Evolutionary conservation across 1,140 invertebrate genomes (phyloP).

Genomic region (Drosophila serrata): DNA sequence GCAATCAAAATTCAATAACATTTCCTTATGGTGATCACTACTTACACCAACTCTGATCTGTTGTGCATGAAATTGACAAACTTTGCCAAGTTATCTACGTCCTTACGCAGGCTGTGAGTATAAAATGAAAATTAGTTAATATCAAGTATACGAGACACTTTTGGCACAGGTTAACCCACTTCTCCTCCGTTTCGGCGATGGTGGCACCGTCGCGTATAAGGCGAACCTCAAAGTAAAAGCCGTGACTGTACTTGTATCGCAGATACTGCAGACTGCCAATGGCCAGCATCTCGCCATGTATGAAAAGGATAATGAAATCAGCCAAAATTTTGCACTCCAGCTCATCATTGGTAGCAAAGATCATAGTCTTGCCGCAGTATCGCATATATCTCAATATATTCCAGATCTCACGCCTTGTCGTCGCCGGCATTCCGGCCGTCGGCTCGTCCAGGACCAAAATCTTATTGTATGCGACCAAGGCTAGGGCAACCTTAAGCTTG

Average conservation of each 20-base stretch:
- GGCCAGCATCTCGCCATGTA: slow-evolving; percentile 92
- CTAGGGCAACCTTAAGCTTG: slow-evolving; percentile 69
- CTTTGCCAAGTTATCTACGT: slow-evolving; percentile 70
- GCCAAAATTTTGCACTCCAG: slow-evolving; percentile 97
- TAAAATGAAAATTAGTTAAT: background rate
- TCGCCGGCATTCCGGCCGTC: slow-evolving; percentile 64
- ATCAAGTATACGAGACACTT: background rate
- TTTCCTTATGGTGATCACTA: background rate
- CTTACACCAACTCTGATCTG: slow-evolving; percentile 73
- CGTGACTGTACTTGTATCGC: slow-evolving; percentile 70
- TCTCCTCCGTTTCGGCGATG: slow-evolving; percentile 56
- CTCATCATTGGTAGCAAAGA: slow-evolving; percentile 98
- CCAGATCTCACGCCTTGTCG: slow-evolving; percentile 72
- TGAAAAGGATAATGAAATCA: slow-evolving; percentile 96
- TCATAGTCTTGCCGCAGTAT: slow-evolving; percentile 89
- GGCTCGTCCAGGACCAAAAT: slow-evolving; percentile 74
- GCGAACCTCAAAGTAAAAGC: slow-evolving; percentile 74
- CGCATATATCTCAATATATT: slow-evolving; percentile 70
- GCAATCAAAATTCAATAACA: too few species aligned
- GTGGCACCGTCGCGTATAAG: slow-evolving; percentile 65
- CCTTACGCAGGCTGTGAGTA: slow-evolving; percentile 61
- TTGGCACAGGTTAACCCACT: slow-evolving; percentile 44
- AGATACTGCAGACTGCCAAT: slow-evolving; percentile 86
- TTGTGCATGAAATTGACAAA: slow-evolving; percentile 74
- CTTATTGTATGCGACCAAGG: slow-evolving; percentile 68